A percentile compares a stretch with the other conserved stretches of the same genome.
Evolutionary conservation across 2,888 invertebrate species (phyloP).

Genomic region (Julus scandinavius): DNA sequence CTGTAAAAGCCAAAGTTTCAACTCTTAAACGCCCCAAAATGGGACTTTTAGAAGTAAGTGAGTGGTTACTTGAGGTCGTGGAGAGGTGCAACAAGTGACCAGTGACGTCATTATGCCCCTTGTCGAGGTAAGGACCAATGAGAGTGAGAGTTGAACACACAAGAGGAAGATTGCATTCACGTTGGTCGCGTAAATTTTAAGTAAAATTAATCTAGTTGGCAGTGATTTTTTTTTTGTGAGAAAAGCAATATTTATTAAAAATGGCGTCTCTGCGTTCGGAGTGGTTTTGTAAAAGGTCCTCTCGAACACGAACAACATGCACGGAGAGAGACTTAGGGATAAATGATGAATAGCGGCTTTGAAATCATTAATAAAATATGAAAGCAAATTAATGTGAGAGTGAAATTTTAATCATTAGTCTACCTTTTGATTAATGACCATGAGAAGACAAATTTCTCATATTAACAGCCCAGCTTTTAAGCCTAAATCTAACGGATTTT

Average conservation of each 20-base stretch:
- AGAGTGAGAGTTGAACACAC: no score
- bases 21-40: no score
- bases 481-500: slow-evolving; percentile 39
- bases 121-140: no score
- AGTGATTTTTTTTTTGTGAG: background rate
- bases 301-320: slow-evolving; percentile 14
- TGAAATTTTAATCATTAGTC: slow-evolving; percentile 56
- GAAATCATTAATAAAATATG: slow-evolving; percentile 56
- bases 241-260: slow-evolving; percentile 36
- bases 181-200: background rate
- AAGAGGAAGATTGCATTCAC: no score
- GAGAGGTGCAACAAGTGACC: background rate
- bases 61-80: no score
- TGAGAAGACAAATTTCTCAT: slow-evolving; percentile 55
- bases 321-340: slow-evolving; percentile 22
- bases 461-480: slow-evolving; percentile 36
- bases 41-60: no score
- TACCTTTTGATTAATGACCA: slow-evolving; percentile 56
- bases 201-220: background rate
- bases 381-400: slow-evolving; percentile 56
- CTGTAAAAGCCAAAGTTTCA: no score
- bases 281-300: slow-evolving; percentile 42
- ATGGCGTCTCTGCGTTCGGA: background rate
- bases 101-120: no score
- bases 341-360: slow-evolving; percentile 55